A percentile compares a stretch with the other conserved stretches of the same genome.
These are phyloP conservation scores for Pseudomugil tenellus DNA, from an alignment of 2,797 vertebrate genomes.

Conservation along the genomic window DNA sequence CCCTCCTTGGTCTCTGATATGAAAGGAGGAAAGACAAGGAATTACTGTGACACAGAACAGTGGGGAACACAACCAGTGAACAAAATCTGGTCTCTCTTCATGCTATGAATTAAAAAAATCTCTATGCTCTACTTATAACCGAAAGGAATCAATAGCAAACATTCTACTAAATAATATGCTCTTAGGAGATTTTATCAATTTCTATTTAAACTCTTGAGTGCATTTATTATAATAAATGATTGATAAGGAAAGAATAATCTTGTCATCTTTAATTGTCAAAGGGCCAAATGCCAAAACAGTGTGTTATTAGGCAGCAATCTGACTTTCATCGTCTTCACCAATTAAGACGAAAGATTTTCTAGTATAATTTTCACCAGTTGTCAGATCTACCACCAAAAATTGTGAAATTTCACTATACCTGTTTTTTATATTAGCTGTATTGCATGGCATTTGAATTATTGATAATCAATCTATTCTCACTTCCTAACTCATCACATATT, in stretches of 20 bases:
- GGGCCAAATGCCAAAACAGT: too few species aligned
- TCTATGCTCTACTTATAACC: not conserved
- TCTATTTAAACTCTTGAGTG: too few species aligned
- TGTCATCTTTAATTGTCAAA: too few species aligned
- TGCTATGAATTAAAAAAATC: slow-evolving; percentile 22
- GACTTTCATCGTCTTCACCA: not conserved
- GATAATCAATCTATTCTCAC: not conserved
- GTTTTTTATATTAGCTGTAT: not conserved
- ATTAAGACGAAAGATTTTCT: not conserved
- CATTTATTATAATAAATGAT: too few species aligned
- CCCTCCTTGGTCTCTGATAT: slow-evolving; percentile 61
- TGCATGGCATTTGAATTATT: not conserved
- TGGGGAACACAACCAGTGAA: slow-evolving; percentile 39
- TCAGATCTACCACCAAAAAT: not conserved
- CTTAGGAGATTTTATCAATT: not conserved
- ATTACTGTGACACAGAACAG: slow-evolving; percentile 47
- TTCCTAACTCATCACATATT: not conserved
- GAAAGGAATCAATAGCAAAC: slow-evolving; percentile 4
- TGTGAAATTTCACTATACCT: not conserved
- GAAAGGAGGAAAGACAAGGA: slow-evolving; percentile 64
- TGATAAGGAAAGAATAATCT: too few species aligned
- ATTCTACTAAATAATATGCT: not conserved
- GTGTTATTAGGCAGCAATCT: not conserved
- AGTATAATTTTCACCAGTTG: not conserved
- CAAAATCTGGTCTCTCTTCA: slow-evolving; percentile 29